phyloP scores from a whole-genome alignment of 2,888 invertebrate genomes.

The Ametastegia equiseti region DNA sequence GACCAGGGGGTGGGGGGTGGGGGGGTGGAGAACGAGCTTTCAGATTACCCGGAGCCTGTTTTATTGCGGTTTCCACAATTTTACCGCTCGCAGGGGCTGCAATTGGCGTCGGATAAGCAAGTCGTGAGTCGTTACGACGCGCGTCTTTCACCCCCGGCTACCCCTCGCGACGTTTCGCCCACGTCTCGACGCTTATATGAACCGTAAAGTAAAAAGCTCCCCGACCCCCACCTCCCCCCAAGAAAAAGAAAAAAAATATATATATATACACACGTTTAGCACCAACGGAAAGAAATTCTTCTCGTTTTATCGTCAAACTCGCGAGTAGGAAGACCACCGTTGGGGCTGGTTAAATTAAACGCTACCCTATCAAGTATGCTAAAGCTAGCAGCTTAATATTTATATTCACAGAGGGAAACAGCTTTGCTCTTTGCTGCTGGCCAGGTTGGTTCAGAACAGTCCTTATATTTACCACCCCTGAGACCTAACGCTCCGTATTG shows the following conservation, averaged over 20 bases:
- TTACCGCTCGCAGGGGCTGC: not conserved
- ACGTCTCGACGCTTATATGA: too few relatives aligned
- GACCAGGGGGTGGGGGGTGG: not conserved
- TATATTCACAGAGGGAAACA: not conserved
- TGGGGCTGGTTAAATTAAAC: not conserved
- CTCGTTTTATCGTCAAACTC: not conserved
- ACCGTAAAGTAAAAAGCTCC: too few relatives aligned
- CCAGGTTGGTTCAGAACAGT: not conserved
- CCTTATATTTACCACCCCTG: not conserved
- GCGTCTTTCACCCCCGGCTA: not conserved
- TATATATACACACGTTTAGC: too few relatives aligned
- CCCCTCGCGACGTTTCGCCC: not conserved
- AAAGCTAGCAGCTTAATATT: not conserved
- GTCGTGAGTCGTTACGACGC: not conserved
- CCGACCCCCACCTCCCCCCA: too few relatives aligned
- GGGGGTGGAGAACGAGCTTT: conserved; percentile 17
- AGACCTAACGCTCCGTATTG: not conserved
- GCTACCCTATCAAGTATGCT: not conserved
- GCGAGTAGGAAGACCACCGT: too few relatives aligned
- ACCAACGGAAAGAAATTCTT: not conserved
- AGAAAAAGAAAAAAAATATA: too few relatives aligned
- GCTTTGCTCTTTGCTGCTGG: not conserved
- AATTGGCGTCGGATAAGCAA: conserved; percentile 4
- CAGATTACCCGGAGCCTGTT: conserved; percentile 41
- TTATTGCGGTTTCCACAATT: conserved; percentile 43